Conservation (phyloP, 2,797 vertebrate genomes). For the Micrastur ruficollis region DNA sequence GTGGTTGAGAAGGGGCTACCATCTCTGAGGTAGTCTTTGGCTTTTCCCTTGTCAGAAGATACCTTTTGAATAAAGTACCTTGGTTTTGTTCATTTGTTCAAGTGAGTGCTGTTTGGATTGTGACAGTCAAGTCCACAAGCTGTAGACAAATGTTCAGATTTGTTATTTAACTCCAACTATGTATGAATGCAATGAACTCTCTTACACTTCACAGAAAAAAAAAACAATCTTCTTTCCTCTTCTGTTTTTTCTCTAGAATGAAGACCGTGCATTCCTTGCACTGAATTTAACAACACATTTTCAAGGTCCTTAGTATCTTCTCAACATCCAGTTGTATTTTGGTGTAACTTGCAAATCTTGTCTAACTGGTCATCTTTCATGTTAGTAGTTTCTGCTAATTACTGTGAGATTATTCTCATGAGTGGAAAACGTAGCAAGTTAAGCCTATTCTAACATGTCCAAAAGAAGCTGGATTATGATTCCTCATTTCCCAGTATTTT, state of each 20-base stretch:
- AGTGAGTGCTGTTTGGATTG: not conserved
- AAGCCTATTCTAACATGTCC: not conserved
- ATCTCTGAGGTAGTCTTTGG: not conserved
- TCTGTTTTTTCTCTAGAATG: conserved; percentile 37
- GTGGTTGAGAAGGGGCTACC: not conserved
- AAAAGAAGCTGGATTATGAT: not conserved
- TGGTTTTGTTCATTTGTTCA: not conserved
- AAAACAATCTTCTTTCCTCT: not conserved
- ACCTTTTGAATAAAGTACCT: not conserved
- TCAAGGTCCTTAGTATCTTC: not conserved
- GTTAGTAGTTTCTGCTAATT: not conserved
- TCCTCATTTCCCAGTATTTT: not conserved
- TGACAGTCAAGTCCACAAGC: not conserved
- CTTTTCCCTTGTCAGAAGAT: not conserved
- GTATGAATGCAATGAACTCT: not conserved
- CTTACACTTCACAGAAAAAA: not conserved
- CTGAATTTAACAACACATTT: not conserved
- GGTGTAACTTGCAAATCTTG: not conserved
- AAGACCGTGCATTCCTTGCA: conserved; percentile 30
- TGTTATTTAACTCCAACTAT: not conserved
- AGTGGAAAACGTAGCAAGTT: not conserved
- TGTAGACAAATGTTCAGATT: not conserved
- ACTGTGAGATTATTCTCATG: not conserved
- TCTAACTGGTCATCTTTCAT: not conserved
- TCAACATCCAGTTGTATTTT: not conserved